Percentiles rank a stretch among this genome's conserved stretches.
These are phyloP conservation scores for Meghimatium bilineatum DNA, from an alignment of 2,888 invertebrate species.

Conservation along the genomic window DNA sequence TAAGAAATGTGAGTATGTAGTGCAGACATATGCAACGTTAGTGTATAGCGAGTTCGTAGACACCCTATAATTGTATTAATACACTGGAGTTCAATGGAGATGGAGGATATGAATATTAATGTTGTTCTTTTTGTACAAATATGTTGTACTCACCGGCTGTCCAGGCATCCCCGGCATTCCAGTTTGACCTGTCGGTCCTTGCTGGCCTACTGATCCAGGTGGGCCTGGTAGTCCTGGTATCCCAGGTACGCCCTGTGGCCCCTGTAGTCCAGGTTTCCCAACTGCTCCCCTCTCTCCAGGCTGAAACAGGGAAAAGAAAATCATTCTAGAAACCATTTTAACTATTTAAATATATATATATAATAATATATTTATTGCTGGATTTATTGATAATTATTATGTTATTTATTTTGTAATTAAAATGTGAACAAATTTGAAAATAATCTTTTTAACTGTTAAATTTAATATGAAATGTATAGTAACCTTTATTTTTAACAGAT, in stretches of 20 bases:
- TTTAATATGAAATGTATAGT: neutral
- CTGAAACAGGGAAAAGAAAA: constrained; percentile 50
- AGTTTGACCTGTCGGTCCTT: constrained; percentile 68
- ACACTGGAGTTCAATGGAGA: too few relatives aligned
- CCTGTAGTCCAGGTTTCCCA: constrained; percentile 67
- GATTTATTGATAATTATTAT: too few relatives aligned
- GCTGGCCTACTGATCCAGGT: constrained; percentile 66
- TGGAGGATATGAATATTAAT: neutral
- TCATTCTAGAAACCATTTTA: neutral
- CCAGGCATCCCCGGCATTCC: constrained; percentile 73
- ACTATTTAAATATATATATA: too few relatives aligned
- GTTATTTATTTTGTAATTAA: too few relatives aligned
- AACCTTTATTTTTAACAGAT: neutral
- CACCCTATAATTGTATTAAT: too few relatives aligned
- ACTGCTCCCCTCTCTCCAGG: constrained; percentile 68
- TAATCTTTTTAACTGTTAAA: too few relatives aligned
- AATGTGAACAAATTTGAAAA: too few relatives aligned
- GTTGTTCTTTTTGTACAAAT: too few relatives aligned
- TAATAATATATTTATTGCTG: too few relatives aligned
- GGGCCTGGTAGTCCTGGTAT: constrained; percentile 68
- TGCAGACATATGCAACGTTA: too few relatives aligned
- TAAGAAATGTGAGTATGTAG: too few relatives aligned
- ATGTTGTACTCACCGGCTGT: constrained; percentile 61
- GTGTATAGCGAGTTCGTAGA: too few relatives aligned
- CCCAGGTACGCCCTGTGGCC: constrained; percentile 65